phyloP scores from a whole-genome alignment of 2,888 invertebrate species.

The Tetragonisca angustula region DNA sequence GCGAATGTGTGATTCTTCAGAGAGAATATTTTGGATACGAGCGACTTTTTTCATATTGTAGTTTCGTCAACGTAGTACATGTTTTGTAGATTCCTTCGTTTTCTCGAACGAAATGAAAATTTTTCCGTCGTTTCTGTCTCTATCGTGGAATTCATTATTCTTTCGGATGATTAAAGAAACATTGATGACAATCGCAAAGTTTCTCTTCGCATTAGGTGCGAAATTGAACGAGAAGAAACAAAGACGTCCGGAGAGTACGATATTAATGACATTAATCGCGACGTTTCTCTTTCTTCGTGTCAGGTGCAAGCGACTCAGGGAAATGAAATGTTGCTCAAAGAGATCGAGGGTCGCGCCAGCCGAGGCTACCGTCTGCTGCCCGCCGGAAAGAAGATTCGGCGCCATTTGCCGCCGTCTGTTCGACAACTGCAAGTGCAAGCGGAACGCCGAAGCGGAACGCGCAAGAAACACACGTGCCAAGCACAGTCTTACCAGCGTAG shows the following conservation, averaged over 20 bases:
- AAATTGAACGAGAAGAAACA: too few relatives aligned
- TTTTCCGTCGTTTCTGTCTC: too few relatives aligned
- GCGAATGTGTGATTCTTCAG: background rate
- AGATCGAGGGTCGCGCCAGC: slow-evolving; percentile 76
- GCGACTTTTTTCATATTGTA: too few relatives aligned
- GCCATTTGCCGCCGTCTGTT: slow-evolving; percentile 76
- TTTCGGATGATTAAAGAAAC: too few relatives aligned
- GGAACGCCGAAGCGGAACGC: slow-evolving; percentile 71
- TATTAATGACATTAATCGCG: background rate
- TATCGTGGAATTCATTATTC: too few relatives aligned
- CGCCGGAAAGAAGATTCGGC: slow-evolving; percentile 78
- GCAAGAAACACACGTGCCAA: slow-evolving; percentile 80
- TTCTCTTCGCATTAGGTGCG: too few relatives aligned
- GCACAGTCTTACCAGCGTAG: slow-evolving; percentile 82
- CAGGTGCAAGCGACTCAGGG: slow-evolving; percentile 72
- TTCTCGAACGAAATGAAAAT: too few relatives aligned
- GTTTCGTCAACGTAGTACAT: too few relatives aligned
- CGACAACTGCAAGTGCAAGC: slow-evolving; percentile 69
- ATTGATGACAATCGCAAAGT: too few relatives aligned
- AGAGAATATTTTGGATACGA: too few relatives aligned
- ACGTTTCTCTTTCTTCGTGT: background rate
- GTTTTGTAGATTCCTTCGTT: too few relatives aligned
- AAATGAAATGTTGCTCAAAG: slow-evolving; percentile 74
- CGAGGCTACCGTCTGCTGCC: slow-evolving; percentile 76
- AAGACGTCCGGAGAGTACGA: too few relatives aligned